These are phyloP conservation scores for Philopotamus ludificatus DNA, from an alignment of 1,140 invertebrate species.

Conservation along the genomic window DNA sequence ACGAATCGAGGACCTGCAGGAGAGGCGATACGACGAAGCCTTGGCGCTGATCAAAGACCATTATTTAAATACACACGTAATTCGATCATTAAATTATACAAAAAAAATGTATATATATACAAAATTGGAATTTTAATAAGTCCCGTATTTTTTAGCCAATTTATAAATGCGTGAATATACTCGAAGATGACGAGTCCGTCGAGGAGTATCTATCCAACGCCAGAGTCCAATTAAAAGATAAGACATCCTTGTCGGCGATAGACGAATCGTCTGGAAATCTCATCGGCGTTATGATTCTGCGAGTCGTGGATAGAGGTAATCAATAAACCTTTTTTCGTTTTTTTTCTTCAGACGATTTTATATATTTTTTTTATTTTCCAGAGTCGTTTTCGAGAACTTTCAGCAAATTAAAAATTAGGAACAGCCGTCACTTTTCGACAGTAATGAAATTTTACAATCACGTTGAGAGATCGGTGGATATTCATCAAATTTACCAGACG, in stretches of 20 bases:
- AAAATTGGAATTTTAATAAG: background rate
- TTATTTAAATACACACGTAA: constrained; percentile 49
- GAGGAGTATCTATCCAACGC: constrained; percentile 56
- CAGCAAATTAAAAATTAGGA: constrained; percentile 50
- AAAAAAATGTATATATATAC: too few relatives aligned
- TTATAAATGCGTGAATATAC: constrained; percentile 55
- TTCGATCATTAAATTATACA: background rate
- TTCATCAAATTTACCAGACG: constrained; percentile 46
- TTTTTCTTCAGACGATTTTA: constrained; percentile 1
- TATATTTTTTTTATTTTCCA: constrained; percentile 40
- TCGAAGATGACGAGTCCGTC: constrained; percentile 54
- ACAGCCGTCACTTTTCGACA: constrained; percentile 47
- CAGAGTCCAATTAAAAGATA: constrained; percentile 61
- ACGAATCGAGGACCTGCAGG: constrained; percentile 60
- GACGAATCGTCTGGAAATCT: constrained; percentile 55
- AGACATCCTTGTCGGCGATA: constrained; percentile 61
- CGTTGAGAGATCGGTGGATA: constrained; percentile 48
- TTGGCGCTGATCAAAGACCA: constrained; percentile 58
- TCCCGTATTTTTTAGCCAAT: constrained; percentile 50
- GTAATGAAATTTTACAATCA: constrained; percentile 52
- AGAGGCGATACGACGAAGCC: constrained; percentile 57
- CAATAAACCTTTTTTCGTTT: constrained; percentile 2
- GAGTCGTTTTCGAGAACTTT: constrained; percentile 52
- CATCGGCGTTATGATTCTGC: constrained; percentile 55
- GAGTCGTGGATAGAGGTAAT: constrained; percentile 54